A percentile compares a stretch with the other conserved stretches of the same genome.
These are phyloP conservation scores for Apolygus lucorum DNA, from an alignment of 1,140 invertebrate species.

Conservation along the genomic window DNA sequence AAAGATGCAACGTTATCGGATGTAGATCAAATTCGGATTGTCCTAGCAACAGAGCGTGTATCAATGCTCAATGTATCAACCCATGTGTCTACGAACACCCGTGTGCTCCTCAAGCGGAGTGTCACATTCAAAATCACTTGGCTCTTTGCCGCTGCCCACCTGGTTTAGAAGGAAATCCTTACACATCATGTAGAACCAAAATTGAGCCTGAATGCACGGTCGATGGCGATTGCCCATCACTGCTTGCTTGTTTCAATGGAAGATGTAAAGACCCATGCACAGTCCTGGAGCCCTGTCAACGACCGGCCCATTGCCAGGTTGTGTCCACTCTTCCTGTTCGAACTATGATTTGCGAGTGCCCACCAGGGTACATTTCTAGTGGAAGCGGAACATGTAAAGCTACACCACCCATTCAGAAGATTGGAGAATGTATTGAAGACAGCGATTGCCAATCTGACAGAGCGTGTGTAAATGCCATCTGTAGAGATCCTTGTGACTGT, in stretches of 20 bases:
- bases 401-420: slow-evolving; percentile 51
- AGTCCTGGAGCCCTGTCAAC: slow-evolving; percentile 64
- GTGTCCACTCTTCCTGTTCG: slow-evolving; percentile 68
- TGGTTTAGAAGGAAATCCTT: slow-evolving; percentile 64
- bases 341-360: slow-evolving; percentile 81
- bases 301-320: slow-evolving; percentile 70
- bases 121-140: slow-evolving; percentile 68
- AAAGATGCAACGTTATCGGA: slow-evolving; percentile 68
- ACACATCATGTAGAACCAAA: slow-evolving; percentile 62
- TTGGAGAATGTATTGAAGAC: slow-evolving; percentile 62
- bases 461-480: slow-evolving; percentile 68
- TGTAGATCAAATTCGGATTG: slow-evolving; percentile 83
- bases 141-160: slow-evolving; percentile 71
- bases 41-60: slow-evolving; percentile 70
- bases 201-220: slow-evolving; percentile 63
- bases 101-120: slow-evolving; percentile 68
- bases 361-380: slow-evolving; percentile 74
- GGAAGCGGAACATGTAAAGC: slow-evolving; percentile 69
- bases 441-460: slow-evolving; percentile 63
- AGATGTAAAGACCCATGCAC: slow-evolving; percentile 76
- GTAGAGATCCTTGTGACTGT: slow-evolving; percentile 71
- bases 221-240: slow-evolving; percentile 71
- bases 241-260: slow-evolving; percentile 68
- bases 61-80: slow-evolving; percentile 75
- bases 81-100: slow-evolving; percentile 70